phyloP scores from a whole-genome alignment of 2,888 invertebrate genomes.

The Hirudinaria manillensis region DNA sequence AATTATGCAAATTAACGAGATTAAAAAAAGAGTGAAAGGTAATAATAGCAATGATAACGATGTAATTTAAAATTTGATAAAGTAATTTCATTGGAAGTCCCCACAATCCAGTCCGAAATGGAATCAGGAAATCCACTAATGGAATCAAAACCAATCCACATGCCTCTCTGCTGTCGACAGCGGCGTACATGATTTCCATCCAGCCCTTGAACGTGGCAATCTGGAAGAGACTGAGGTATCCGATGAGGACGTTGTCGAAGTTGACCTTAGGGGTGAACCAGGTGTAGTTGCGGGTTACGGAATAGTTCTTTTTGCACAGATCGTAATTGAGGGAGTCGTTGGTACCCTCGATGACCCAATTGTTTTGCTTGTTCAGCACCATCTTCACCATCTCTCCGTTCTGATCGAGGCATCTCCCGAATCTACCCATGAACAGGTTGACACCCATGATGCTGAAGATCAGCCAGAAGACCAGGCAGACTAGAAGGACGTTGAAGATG shows the following conservation, averaged over 20 bases:
- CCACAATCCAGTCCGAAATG: background rate
- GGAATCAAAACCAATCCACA: slow-evolving; percentile 34
- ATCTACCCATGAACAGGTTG: slow-evolving; percentile 75
- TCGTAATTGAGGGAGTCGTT: slow-evolving; percentile 71
- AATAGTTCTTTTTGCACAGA: slow-evolving; percentile 65
- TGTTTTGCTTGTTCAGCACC: slow-evolving; percentile 50
- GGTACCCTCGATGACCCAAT: slow-evolving; percentile 51
- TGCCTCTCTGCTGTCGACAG: slow-evolving; percentile 90
- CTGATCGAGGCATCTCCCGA: slow-evolving; percentile 45
- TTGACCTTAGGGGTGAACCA: slow-evolving; percentile 96
- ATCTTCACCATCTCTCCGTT: slow-evolving; percentile 57
- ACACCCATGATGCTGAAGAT: slow-evolving; percentile 99
- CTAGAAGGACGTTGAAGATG: slow-evolving; percentile 97
- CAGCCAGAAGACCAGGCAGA: slow-evolving; percentile 98
- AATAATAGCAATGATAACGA: slow-evolving; percentile 5
- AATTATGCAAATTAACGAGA: background rate
- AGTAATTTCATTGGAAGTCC: background rate
- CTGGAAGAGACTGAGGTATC: slow-evolving; percentile 93
- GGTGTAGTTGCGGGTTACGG: slow-evolving; percentile 62
- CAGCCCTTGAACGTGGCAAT: slow-evolving; percentile 98
- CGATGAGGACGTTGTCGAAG: slow-evolving; percentile 95
- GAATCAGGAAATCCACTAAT: no score
- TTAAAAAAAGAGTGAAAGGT: background rate
- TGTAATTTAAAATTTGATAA: background rate
- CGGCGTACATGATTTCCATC: slow-evolving; percentile 96